phyloP scores from a whole-genome alignment of 64 coral and sea anemone species.

The Porites australiensis region DNA sequence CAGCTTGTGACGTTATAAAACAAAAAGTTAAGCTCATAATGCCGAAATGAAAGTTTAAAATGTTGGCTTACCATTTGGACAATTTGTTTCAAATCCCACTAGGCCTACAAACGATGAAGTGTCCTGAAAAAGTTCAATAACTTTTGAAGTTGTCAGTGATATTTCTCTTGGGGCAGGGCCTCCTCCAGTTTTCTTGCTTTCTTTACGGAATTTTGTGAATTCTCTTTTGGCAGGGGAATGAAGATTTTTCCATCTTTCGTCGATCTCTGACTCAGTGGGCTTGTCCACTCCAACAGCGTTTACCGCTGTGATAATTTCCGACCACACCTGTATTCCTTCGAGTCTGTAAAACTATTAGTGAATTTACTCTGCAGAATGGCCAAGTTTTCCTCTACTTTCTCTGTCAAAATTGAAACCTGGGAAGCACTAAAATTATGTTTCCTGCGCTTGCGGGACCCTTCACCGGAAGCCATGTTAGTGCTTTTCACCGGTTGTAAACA shows the following conservation, averaged over 20 bases:
- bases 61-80: background rate
- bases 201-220: background rate
- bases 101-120: constrained; percentile 8
- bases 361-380: background rate
- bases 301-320: constrained; percentile 2
- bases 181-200: constrained; percentile 2
- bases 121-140: constrained; percentile 34
- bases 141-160: constrained; percentile 4
- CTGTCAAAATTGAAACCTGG: background rate
- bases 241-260: constrained; percentile 41
- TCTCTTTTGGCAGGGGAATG: constrained; percentile 16
- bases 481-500: constrained; percentile 11
- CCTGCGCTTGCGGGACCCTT: constrained; percentile 3
- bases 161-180: background rate
- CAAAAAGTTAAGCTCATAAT: constrained; percentile 13
- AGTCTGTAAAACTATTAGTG: background rate
- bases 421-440: background rate
- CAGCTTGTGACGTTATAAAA: constrained; percentile 20
- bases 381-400: constrained; percentile 5
- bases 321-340: constrained; percentile 19
- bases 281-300: constrained; percentile 27
- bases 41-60: background rate
- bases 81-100: constrained; percentile 37
- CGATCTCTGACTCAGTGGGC: background rate
- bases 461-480: constrained; percentile 6